Percentiles rank a stretch among this genome's conserved stretches.
These are phyloP conservation scores for Mylabris phalerata DNA, from an alignment of 1,140 invertebrate genomes.

Conservation along the genomic window DNA sequence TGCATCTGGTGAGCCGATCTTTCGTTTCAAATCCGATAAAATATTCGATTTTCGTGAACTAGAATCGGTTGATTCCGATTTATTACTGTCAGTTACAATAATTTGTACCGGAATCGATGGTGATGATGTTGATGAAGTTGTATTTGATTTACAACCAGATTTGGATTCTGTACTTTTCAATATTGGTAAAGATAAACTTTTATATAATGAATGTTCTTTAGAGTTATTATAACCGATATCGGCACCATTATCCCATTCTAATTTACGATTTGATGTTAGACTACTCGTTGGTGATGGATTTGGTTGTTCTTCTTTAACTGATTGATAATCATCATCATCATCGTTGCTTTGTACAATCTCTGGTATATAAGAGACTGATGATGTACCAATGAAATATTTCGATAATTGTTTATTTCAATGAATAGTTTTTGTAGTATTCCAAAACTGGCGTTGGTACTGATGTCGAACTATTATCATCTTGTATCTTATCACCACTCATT, in stretches of 20 bases:
- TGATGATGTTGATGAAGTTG: constrained; percentile 1
- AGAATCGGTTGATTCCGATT: background rate
- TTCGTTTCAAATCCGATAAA: constrained; percentile 25
- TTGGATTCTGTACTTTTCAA: background rate
- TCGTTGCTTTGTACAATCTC: constrained; percentile 13
- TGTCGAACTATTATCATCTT: too few relatives aligned
- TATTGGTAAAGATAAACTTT: constrained; percentile 34
- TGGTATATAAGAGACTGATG: constrained; percentile 23
- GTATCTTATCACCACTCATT: too few relatives aligned
- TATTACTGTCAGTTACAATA: background rate
- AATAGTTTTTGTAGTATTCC: constrained; percentile 38
- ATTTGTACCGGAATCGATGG: background rate
- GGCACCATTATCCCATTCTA: constrained; percentile 71
- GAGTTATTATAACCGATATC: constrained; percentile 64
- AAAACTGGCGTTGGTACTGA: constrained; percentile 26
- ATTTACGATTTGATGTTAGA: constrained; percentile 53
- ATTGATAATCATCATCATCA: constrained; percentile 2
- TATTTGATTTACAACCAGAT: too few relatives aligned
- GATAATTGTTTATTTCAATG: constrained; percentile 31
- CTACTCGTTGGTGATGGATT: constrained; percentile 53
- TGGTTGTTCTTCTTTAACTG: constrained; percentile 3
- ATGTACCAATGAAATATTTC: constrained; percentile 36
- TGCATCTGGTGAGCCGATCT: constrained; percentile 34
- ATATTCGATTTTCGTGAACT: constrained; percentile 4
- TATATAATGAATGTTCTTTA: constrained; percentile 19